Conservation (phyloP, 2,888 invertebrate genomes). For the Hirtodrosophila trivittata region DNA sequence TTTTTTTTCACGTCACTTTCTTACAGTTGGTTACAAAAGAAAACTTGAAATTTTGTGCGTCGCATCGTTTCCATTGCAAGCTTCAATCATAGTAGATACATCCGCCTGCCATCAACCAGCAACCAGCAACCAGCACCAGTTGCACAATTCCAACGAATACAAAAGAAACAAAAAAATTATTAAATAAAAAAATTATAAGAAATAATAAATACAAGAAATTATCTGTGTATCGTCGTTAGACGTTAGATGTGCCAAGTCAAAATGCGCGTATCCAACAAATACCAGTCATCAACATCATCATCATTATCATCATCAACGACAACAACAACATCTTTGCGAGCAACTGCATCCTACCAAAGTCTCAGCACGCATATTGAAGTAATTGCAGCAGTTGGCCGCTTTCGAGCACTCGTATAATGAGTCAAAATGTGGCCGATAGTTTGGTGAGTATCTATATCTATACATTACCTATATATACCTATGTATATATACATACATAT, state of each 20-base stretch:
- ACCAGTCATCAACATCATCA: slow-evolving; percentile 60
- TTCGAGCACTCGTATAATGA: slow-evolving; percentile 76
- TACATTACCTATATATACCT: slow-evolving; percentile 24
- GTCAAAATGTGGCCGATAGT: slow-evolving; percentile 84
- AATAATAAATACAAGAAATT: too few species aligned
- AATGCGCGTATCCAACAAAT: slow-evolving; percentile 68
- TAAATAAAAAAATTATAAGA: slow-evolving; percentile 16
- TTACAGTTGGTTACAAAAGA: slow-evolving; percentile 68
- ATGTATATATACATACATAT: too few species aligned
- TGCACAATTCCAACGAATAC: slow-evolving; percentile 55
- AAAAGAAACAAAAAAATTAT: slow-evolving; percentile 6
- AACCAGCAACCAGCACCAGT: slow-evolving; percentile 29
- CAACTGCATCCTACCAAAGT: slow-evolving; percentile 66
- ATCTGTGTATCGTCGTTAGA: slow-evolving; percentile 51
- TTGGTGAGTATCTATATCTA: slow-evolving; percentile 81
- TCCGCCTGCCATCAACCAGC: slow-evolving; percentile 49
- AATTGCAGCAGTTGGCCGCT: slow-evolving; percentile 68
- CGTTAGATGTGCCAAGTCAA: slow-evolving; percentile 58
- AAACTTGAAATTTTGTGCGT: slow-evolving; percentile 69
- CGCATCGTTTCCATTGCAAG: slow-evolving; percentile 59
- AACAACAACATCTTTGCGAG: slow-evolving; percentile 19
- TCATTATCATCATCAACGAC: slow-evolving; percentile 19
- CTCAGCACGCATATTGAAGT: slow-evolving; percentile 68
- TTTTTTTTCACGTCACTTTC: slow-evolving; percentile 60
- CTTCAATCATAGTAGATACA: slow-evolving; percentile 61